phyloP scores from a whole-genome alignment of 2,113 vertebrate genomes.

The Lethenteron reissneri region DNA sequence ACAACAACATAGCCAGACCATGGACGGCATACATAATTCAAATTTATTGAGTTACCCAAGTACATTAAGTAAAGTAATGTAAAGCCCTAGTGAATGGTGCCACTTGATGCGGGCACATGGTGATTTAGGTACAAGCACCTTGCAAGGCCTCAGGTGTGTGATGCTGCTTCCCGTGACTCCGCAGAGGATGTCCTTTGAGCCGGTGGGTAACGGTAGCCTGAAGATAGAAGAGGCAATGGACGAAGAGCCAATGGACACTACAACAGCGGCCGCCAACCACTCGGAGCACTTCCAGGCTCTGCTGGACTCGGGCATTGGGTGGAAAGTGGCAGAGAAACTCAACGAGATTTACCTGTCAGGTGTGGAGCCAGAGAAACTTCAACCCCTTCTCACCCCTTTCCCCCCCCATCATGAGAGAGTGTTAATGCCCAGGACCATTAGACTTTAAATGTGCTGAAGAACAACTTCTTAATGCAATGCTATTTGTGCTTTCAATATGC shows the following conservation, averaged over 20 bases:
- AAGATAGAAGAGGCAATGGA: constrained; percentile 96
- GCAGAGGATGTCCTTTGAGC: neutral
- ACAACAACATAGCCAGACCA: too few species aligned
- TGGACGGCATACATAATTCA: too few species aligned
- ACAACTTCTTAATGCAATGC: neutral
- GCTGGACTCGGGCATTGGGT: constrained; percentile 75
- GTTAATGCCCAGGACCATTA: constrained; percentile 23
- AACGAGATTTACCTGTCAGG: constrained; percentile 96
- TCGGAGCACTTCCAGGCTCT: constrained; percentile 80
- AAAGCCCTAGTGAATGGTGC: too few species aligned
- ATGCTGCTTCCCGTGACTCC: too few species aligned
- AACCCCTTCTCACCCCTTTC: neutral
- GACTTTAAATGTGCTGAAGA: constrained; percentile 19
- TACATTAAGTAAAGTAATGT: too few species aligned
- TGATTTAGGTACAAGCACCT: too few species aligned
- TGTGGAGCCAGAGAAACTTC: constrained; percentile 15
- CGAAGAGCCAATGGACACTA: constrained; percentile 90
- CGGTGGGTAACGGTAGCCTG: constrained; percentile 18
- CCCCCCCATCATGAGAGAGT: neutral
- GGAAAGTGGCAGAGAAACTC: constrained; percentile 90
- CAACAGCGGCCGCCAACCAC: constrained; percentile 48
- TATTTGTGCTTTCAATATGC: constrained; percentile 2
- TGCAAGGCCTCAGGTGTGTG: too few species aligned
- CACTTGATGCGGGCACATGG: too few species aligned
- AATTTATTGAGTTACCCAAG: too few species aligned